Evolutionary conservation across 35 echinoderm and acorn worm genomes (phyloP), one percentile per base, ranked within the genome.

Genomic region (Acanthaster planci): DNA sequence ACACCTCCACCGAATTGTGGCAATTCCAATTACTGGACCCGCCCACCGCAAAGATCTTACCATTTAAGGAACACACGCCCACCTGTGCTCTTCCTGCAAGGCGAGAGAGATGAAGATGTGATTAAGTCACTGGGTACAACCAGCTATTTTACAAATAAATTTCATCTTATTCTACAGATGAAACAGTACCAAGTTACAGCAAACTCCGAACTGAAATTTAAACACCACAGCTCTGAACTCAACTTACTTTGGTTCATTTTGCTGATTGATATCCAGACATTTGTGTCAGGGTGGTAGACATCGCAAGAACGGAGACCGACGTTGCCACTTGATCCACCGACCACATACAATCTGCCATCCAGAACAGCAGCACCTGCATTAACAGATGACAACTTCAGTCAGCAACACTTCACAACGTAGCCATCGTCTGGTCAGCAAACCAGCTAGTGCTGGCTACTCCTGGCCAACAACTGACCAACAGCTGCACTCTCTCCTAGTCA

Each of bases 1-100:
- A 98, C 2, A 93, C 86, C 84, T 98, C 95, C n/a, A 98, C 95
- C 1, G 92, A 84, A 40, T 94, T 93, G 32, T 88, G 88, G 76
- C 91, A 93, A 78, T 90, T 91, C 95, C 95, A 98, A 6, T 81
- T 51, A 21, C 87, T 81, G 0, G 95, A 85, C 4, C 95, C 95
- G 19, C 95, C 95, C 0, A 98, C 92, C 27, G 95, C 95, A 59
- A 91, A 94, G 31, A 98, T 91, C 78, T 77, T 77, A 40, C 88
- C 91, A 23, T 85, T 67, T 37, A 88, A 27, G 23, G 88, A 38
- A 37, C 88, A 94, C 37, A 98, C 85, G 14, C 92, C 92, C 55
- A 98, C 59, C 60, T 98, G 95, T 2, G 95, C 86, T 8, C 95
- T 83, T 36, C 83, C 95, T 98, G 35, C 10, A 87, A 38, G 51